Percentiles rank a stretch among this genome's conserved stretches.
Conservation (phyloP, 2,797 vertebrate species). For the Betta splendens region DNA sequence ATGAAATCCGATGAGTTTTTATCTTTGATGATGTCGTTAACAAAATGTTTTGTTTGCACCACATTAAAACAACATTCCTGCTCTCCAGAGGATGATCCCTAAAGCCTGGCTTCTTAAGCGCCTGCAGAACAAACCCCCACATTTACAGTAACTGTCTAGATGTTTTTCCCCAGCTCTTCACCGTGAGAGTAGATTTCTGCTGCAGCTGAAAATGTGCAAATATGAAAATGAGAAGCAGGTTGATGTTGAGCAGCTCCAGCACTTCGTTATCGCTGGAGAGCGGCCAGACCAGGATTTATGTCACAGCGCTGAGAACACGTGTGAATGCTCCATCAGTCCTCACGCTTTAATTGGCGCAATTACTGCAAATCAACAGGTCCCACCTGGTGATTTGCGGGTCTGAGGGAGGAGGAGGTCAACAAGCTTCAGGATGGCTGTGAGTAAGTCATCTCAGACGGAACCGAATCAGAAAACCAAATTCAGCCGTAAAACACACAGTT, state of each 20-base stretch:
- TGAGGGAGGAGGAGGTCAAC: neutral
- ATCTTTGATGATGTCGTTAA: too few relatives aligned
- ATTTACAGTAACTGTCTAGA: too few relatives aligned
- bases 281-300: conserved; percentile 20
- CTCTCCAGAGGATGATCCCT: neutral
- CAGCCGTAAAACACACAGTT: too few relatives aligned
- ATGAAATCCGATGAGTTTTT: too few relatives aligned
- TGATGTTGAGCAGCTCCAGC: conserved; percentile 3
- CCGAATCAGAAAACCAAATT: too few relatives aligned
- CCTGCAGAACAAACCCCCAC: neutral
- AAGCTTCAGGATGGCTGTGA: too few relatives aligned
- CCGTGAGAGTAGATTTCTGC: neutral
- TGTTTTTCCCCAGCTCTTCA: neutral
- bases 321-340: conserved; percentile 27
- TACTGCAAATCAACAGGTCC: conserved; percentile 40
- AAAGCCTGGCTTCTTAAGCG: too few relatives aligned
- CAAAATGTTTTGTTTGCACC: too few relatives aligned
- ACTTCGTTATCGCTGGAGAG: conserved; percentile 24
- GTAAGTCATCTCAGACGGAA: too few relatives aligned
- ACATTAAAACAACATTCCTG: too few relatives aligned
- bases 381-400: conserved; percentile 28
- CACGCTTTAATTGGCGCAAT: conserved; percentile 39
- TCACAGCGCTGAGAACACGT: conserved; percentile 11
- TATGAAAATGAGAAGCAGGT: conserved; percentile 18
- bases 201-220: conserved; percentile 7